These are phyloP conservation scores for Poliocrania exsul DNA, from an alignment of 2,797 vertebrate genomes.

Conservation along the genomic window DNA sequence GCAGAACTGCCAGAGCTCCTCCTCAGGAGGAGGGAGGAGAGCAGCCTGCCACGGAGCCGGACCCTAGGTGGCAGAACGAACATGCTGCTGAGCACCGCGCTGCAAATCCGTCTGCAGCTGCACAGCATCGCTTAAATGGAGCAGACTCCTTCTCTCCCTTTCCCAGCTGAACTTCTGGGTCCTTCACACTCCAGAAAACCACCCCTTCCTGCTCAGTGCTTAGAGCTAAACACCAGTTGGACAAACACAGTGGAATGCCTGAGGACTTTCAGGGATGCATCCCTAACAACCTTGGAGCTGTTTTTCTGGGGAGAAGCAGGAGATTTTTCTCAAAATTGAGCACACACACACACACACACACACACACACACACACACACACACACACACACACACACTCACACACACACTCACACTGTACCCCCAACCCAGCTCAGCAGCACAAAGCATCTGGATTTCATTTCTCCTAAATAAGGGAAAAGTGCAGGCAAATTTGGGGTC, in stretches of 20 bases:
- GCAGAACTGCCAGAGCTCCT: background rate
- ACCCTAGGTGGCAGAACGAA: conserved; percentile 61
- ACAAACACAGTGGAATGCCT: background rate
- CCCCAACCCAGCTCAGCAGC: rapidly evolving
- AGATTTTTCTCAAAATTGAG: background rate
- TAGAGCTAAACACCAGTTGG: background rate
- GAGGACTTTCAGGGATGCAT: background rate
- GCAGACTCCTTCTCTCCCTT: rapidly evolving
- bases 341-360: rapidly evolving
- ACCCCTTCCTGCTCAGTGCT: rapidly evolving
- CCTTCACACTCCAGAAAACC: background rate
- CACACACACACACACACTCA: rapidly evolving
- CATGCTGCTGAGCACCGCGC: background rate
- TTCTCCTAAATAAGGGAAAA: background rate
- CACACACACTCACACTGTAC: background rate
- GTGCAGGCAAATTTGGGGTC: background rate
- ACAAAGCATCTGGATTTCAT: background rate
- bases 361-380: rapidly evolving
- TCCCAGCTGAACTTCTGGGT: background rate
- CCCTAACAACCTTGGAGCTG: background rate
- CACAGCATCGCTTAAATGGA: background rate
- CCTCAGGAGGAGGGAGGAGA: rapidly evolving
- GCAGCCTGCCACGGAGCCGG: background rate
- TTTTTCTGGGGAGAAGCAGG: background rate
- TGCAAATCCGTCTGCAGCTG: background rate